Evolutionary conservation across 1,140 invertebrate genomes (phyloP).

Genomic region (Bombus breviceps): DNA sequence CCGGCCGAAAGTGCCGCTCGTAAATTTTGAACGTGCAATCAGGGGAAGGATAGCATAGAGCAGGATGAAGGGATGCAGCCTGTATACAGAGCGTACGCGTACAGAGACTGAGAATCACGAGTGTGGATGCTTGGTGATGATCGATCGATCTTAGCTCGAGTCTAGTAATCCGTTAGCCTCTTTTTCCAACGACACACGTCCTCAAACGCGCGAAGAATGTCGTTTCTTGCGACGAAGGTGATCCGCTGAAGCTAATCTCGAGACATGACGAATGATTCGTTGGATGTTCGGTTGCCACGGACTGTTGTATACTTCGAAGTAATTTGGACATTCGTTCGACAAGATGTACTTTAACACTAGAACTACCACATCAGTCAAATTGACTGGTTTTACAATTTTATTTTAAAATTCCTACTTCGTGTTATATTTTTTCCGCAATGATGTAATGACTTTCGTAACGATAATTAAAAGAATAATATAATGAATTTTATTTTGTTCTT

Average conservation of each 20-base stretch:
- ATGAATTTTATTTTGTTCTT: no score
- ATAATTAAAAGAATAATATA: no score
- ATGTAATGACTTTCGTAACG: no score
- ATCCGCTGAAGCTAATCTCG: not conserved
- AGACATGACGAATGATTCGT: not conserved
- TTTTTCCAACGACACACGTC: not conserved
- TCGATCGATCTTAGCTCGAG: constrained; percentile 30
- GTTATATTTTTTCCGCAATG: no score
- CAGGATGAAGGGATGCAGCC: not conserved
- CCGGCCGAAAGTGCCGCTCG: constrained; percentile 36
- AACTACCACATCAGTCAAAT: no score
- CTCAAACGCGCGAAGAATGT: not conserved
- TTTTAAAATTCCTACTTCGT: no score
- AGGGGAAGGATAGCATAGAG: not conserved
- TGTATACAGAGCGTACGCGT: not conserved
- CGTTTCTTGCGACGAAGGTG: not conserved
- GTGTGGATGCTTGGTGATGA: constrained; percentile 13
- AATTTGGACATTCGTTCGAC: no score
- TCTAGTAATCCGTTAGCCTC: not conserved
- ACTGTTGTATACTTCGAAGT: not conserved
- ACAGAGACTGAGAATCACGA: constrained; percentile 33
- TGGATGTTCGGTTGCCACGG: not conserved
- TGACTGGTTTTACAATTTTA: no score
- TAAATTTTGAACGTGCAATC: constrained; percentile 34
- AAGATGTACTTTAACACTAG: no score